Evolutionary conservation across 92 coral and sea anemone species (phyloP), one percentile per base, ranked within the genome.

Genomic region (Umimayanthus chanpuru): DNA sequence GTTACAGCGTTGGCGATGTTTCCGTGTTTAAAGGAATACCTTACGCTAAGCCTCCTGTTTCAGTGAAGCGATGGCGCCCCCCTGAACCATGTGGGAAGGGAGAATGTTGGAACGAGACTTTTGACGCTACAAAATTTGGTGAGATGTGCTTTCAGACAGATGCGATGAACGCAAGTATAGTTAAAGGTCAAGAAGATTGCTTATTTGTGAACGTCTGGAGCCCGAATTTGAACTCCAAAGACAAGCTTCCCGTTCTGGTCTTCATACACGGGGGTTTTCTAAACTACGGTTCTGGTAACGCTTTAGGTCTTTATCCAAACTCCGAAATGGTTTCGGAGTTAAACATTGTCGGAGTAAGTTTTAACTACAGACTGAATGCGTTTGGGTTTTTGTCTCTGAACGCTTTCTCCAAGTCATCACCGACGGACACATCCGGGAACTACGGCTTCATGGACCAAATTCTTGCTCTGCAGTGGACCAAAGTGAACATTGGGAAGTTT

Each of bases 361-460:
- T 94, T n/a, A 94, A 94, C 75, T 94, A 94, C 81, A 77, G 96
- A 76, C 86, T 94, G 4, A 92, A 90, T 55, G 93, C 92, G 16
- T 92, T 94, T 89, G 96, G 96, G 0, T 94, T 94, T 89, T 82
- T 92, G 70, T 90, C 96, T 5, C 30, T 94, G 64, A 71, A 89
- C 25, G 84, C 92, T 5, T 80, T 94, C 25, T 81, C 92, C 28
- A 58, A 75, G 6, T 76, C 28, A 12, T 80, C 96, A 11, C n/a
- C 82, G 12, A 77, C 88, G 36, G 65, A 71, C 20, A 92, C 93
- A 23, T 90, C 94, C 29, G 96, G 96, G 2, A 94, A 94, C 74
- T 94, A 94, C 78, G 96, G 96, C 12, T 92, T 94, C 64, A 90
- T 94, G 96, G 96, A 94, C 80, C 96, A 94, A 88, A 90, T 94